phyloP scores from a whole-genome alignment of 1,140 invertebrate species.

The Drosophila mauritiana region DNA sequence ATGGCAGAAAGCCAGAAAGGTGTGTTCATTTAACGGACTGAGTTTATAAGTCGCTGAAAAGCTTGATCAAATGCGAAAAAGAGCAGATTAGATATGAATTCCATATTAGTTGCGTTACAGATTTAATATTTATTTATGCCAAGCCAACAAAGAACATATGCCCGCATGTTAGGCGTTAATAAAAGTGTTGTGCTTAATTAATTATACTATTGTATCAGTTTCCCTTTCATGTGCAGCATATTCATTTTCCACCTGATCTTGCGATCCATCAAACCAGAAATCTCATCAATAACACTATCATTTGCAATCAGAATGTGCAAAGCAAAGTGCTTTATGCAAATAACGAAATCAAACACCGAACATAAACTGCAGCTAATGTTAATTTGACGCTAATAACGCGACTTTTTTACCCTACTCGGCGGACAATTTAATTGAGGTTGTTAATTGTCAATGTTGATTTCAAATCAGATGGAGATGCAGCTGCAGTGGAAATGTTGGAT shows the following conservation, averaged over 20 bases:
- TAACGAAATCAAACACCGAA: slow-evolving; percentile 31
- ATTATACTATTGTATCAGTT: slow-evolving; percentile 18
- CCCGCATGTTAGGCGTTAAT: neutral
- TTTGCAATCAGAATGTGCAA: slow-evolving; percentile 6
- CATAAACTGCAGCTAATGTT: slow-evolving; percentile 42
- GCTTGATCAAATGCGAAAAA: slow-evolving; percentile 1
- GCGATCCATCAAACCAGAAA: slow-evolving; percentile 8
- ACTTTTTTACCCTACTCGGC: slow-evolving; percentile 6
- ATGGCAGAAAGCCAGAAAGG: slow-evolving; percentile 14
- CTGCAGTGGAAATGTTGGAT: slow-evolving; percentile 43
- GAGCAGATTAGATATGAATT: slow-evolving; percentile 16
- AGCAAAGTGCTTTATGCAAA: slow-evolving; percentile 58
- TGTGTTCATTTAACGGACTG: slow-evolving; percentile 16
- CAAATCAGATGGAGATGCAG: slow-evolving; percentile 59
- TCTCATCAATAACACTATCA: slow-evolving; percentile 16
- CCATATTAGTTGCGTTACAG: slow-evolving; percentile 5
- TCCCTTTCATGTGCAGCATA: slow-evolving; percentile 8
- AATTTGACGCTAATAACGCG: slow-evolving; percentile 50
- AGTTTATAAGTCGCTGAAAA: slow-evolving; percentile 4
- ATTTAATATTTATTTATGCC: slow-evolving; percentile 27
- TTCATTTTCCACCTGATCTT: slow-evolving; percentile 4
- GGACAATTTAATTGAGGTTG: slow-evolving; percentile 44
- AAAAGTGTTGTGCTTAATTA: slow-evolving; percentile 14
- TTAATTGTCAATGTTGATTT: slow-evolving; percentile 48
- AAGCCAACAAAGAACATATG: slow-evolving; percentile 1